phyloP scores from a whole-genome alignment of 2,797 vertebrate genomes.

The Ibycter americanus region DNA sequence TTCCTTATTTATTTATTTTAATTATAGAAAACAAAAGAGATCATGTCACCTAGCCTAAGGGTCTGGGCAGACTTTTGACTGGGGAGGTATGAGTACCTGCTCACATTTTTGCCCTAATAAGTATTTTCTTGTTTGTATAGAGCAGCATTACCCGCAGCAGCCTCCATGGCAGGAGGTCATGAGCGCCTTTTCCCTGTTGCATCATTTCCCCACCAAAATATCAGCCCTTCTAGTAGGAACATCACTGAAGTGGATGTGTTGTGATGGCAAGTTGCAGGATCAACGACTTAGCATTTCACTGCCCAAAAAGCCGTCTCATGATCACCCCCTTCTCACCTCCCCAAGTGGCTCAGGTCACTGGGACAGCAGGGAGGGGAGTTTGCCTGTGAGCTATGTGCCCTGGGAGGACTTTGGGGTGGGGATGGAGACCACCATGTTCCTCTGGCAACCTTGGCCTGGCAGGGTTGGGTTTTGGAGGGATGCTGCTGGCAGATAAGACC shows the following conservation, averaged over 20 bases:
- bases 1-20: background rate
- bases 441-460: background rate
- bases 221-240: background rate
- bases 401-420: background rate
- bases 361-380: background rate
- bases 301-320: accelerated
- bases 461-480: background rate
- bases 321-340: background rate
- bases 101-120: background rate
- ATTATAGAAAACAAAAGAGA: background rate
- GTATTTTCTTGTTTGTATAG: background rate
- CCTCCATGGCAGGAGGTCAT: background rate
- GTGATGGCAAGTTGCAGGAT: accelerated
- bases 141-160: background rate
- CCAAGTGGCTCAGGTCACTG: accelerated
- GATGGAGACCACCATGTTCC: background rate
- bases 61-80: background rate
- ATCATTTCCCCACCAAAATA: background rate
- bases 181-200: background rate
- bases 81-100: background rate
- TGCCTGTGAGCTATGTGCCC: background rate
- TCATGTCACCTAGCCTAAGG: background rate
- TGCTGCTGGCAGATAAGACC: background rate
- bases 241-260: background rate
- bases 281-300: background rate